Evolutionary conservation across 30 jellyfish, hydroid and myxozoan genomes (phyloP).

Genomic region (Cassiopea andromeda): DNA sequence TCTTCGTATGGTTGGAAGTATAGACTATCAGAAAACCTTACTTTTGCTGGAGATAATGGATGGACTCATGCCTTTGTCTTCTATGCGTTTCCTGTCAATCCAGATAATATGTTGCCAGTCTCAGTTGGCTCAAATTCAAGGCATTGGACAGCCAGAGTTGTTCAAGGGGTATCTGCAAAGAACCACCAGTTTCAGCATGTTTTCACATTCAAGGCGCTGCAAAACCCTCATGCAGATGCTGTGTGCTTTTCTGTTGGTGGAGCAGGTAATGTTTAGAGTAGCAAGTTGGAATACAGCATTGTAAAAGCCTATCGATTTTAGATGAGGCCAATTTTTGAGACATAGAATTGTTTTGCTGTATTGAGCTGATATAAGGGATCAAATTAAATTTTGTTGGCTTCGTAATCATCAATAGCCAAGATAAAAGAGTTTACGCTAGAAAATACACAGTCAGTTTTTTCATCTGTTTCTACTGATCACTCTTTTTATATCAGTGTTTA

Average conservation of each 20-base stretch:
- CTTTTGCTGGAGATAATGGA: constrained; percentile 61
- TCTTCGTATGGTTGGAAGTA: constrained; percentile 62
- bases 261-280: background rate
- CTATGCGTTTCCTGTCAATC: constrained; percentile 46
- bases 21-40: constrained; percentile 26
- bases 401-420: too few relatives aligned
- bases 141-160: constrained; percentile 58
- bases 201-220: constrained; percentile 28
- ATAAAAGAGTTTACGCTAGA: too few relatives aligned
- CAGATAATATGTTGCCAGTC: constrained; percentile 36
- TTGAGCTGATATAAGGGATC: too few relatives aligned
- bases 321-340: background rate
- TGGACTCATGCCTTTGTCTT: constrained; percentile 72
- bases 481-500: too few relatives aligned
- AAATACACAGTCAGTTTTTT: too few relatives aligned
- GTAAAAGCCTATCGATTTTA: too few relatives aligned
- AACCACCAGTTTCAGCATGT: constrained; percentile 39
- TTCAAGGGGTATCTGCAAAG: constrained; percentile 40
- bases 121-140: constrained; percentile 48
- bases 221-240: constrained; percentile 30
- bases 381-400: too few relatives aligned
- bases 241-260: constrained; percentile 39
- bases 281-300: background rate
- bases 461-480: too few relatives aligned
- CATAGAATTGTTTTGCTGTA: too few relatives aligned